Conservation (phyloP, 2,888 invertebrate genomes). For the Salpingus planirostris region DNA sequence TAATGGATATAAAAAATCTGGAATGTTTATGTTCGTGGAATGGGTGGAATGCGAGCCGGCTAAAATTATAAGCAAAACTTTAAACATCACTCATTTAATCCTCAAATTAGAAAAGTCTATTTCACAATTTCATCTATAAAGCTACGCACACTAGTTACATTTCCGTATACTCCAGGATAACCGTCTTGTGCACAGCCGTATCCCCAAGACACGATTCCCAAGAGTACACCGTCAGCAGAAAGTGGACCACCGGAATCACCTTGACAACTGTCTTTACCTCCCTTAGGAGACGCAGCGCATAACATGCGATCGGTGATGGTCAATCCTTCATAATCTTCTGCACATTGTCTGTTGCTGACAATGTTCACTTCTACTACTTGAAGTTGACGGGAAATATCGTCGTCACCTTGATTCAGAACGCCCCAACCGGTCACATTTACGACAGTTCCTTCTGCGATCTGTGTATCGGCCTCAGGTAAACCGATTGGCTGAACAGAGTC, state of each 20-base stretch:
- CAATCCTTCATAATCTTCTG: slow-evolving; percentile 4
- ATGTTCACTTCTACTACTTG: not conserved
- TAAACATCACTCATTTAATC: no score
- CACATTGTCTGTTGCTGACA: not conserved
- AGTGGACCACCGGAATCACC: slow-evolving; percentile 23
- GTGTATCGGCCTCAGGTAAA: not conserved
- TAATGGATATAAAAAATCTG: no score
- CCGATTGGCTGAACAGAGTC: slow-evolving; percentile 1
- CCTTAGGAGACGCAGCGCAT: slow-evolving; percentile 45
- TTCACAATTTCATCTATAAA: no score
- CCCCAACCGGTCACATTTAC: not conserved
- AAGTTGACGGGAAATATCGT: not conserved
- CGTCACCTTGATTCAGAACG: not conserved
- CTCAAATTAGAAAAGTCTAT: no score
- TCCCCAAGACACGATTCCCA: slow-evolving; percentile 18
- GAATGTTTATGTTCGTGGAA: no score
- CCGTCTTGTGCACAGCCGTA: slow-evolving; percentile 13
- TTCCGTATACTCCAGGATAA: slow-evolving; percentile 15
- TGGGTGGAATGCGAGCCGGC: no score
- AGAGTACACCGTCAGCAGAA: slow-evolving; percentile 11
- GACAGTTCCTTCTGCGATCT: not conserved
- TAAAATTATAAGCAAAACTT: no score
- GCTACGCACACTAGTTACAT: no score
- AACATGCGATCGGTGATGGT: slow-evolving; percentile 44
- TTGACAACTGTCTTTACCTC: slow-evolving; percentile 48